Conservation (phyloP, 2,113 vertebrate genomes). For the Notechis scutatus region DNA sequence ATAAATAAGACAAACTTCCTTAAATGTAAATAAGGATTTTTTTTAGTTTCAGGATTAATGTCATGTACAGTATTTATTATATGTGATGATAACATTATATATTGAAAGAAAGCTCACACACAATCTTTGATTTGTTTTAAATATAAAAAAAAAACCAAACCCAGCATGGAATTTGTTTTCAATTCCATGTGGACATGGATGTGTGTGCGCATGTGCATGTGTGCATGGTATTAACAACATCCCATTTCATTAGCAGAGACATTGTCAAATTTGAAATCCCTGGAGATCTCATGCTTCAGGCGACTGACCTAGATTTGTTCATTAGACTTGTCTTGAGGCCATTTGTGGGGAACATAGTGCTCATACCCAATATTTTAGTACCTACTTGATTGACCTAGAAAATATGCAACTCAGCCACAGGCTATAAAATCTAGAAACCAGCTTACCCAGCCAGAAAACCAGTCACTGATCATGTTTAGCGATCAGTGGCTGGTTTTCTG, state of each 20-base stretch:
- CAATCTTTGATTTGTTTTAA: neutral
- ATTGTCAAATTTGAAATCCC: neutral
- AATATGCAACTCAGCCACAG: neutral
- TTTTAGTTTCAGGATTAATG: conserved; percentile 1
- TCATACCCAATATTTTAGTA: neutral
- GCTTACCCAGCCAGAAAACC: neutral
- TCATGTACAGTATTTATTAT: neutral
- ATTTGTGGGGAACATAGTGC: neutral
- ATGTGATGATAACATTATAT: neutral
- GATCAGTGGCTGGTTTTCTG: neutral
- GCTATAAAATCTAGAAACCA: neutral
- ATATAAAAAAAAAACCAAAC: neutral
- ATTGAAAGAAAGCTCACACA: neutral
- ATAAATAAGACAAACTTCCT: neutral
- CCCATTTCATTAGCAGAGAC: neutral
- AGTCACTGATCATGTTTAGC: neutral
- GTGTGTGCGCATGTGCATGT: neutral
- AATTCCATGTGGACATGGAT: neutral
- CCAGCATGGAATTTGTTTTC: neutral
- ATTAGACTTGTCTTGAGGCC: neutral
- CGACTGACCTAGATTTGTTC: neutral
- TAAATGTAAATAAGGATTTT: conserved; percentile 33
- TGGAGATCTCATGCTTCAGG: neutral
- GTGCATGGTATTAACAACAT: neutral
- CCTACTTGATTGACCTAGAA: neutral